phyloP scores from a whole-genome alignment of 2,113 vertebrate genomes.

The Salminus brasiliensis region DNA sequence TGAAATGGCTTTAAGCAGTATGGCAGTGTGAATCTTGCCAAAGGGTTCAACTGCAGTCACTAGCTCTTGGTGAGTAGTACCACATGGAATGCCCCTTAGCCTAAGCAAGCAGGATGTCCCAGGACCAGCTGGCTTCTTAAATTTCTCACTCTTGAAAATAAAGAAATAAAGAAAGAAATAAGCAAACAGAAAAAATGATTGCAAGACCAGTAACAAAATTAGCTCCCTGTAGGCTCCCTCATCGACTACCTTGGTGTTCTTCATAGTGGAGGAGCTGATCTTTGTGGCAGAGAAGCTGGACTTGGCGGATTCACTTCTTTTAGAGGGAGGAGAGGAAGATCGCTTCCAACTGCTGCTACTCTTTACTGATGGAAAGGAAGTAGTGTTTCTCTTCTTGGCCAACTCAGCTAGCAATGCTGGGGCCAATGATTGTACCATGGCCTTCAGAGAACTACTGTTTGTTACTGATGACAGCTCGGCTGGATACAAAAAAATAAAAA shows the following conservation, averaged over 20 bases:
- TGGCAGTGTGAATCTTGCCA: conserved; percentile 77
- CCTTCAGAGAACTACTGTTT: conserved; percentile 49
- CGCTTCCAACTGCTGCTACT: conserved; percentile 19
- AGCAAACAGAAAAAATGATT: not conserved
- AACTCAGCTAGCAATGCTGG: conserved; percentile 54
- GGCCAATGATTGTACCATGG: conserved; percentile 53
- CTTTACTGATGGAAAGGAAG: conserved; percentile 32
- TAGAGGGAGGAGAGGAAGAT: conserved; percentile 32
- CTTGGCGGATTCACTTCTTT: conserved; percentile 42
- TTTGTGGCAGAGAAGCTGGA: conserved; percentile 6
- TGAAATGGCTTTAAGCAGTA: conserved; percentile 75
- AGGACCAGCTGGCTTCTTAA: conserved; percentile 41
- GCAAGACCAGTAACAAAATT: no score
- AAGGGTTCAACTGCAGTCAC: conserved; percentile 77
- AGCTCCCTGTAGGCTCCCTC: no score
- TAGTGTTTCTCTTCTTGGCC: conserved; percentile 44
- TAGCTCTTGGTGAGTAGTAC: conserved; percentile 76
- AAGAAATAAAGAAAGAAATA: no score
- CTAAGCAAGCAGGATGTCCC: conserved; percentile 48
- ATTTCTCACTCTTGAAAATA: conserved; percentile 33
- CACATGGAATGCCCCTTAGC: conserved; percentile 71
- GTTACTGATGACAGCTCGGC: conserved; percentile 45
- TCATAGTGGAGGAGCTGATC: not conserved
- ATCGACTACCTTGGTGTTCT: conserved; percentile 1
- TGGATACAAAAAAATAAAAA: not conserved